A percentile compares a stretch with the other conserved stretches of the same genome.
Evolutionary conservation across 2,888 invertebrate species (phyloP).

Genomic region (Xestia xanthographa): DNA sequence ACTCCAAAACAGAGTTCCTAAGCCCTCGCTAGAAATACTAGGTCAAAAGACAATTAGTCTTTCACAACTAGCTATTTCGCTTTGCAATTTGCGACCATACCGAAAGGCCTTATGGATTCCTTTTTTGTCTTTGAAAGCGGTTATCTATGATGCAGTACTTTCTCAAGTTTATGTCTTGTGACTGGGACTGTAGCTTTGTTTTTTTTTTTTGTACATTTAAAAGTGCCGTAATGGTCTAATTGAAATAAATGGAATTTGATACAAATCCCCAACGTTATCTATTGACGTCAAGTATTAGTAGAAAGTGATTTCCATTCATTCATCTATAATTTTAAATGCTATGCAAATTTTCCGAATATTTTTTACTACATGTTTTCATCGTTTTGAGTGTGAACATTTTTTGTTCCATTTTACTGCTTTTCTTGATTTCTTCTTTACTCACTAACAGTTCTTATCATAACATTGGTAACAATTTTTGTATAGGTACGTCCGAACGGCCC

Average conservation of each 20-base stretch:
- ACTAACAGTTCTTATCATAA: not conserved
- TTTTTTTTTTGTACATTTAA: too few relatives aligned
- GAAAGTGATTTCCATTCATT: not conserved
- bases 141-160: too few relatives aligned
- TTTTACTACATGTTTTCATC: not conserved
- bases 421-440: not conserved
- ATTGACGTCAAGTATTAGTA: not conserved
- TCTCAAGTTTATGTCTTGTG: too few relatives aligned
- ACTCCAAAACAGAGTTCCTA: not conserved
- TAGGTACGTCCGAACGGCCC: too few relatives aligned
- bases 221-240: too few relatives aligned
- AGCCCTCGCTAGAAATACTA: conserved; percentile 1
- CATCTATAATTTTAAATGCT: not conserved
- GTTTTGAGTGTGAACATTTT: not conserved
- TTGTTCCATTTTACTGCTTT: not conserved
- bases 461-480: not conserved
- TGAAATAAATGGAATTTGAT: too few relatives aligned
- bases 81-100: not conserved
- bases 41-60: conserved; percentile 29
- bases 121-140: not conserved
- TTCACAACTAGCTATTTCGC: conserved; percentile 12
- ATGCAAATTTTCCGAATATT: not conserved
- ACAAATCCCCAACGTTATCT: not conserved
- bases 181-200: too few relatives aligned
- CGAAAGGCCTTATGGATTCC: too few relatives aligned